A percentile compares a stretch with the other conserved stretches of the same genome.
phyloP scores from a whole-genome alignment of 2,888 invertebrate species.

The Ditula angustiorana region DNA sequence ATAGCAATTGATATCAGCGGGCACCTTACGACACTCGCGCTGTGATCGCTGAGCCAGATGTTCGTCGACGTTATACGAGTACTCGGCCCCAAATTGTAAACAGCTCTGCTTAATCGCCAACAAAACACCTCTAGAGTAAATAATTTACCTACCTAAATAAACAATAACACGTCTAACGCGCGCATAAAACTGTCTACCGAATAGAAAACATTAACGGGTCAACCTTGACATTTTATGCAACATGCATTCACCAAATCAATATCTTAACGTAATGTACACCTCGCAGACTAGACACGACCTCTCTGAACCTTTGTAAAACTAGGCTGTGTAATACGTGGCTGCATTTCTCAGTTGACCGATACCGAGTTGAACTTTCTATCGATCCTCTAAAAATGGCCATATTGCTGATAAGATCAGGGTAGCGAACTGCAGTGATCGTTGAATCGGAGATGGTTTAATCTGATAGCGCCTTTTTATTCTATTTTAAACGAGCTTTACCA shows the following conservation, averaged over 20 bases:
- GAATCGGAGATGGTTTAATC: background rate
- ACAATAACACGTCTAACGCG: slow-evolving; percentile 10
- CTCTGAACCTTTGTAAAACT: slow-evolving; percentile 24
- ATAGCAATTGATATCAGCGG: slow-evolving; percentile 61
- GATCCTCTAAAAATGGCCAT: slow-evolving; percentile 19
- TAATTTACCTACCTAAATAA: background rate
- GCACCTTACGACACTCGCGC: slow-evolving; percentile 42
- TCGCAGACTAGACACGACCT: slow-evolving; percentile 18
- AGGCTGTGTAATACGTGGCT: slow-evolving; percentile 1
- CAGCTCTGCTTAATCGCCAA: background rate
- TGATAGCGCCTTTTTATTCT: background rate
- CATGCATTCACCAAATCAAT: slow-evolving; percentile 37
- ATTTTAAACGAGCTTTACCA: background rate
- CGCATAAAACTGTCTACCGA: background rate
- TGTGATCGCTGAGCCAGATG: slow-evolving; percentile 18
- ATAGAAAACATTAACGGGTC: slow-evolving; percentile 9
- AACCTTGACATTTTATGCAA: slow-evolving; percentile 36
- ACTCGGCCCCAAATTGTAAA: background rate
- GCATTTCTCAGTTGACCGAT: slow-evolving; percentile 4
- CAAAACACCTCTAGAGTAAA: background rate
- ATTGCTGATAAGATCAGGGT: slow-evolving; percentile 7
- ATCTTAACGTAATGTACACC: slow-evolving; percentile 16
- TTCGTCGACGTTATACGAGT: background rate
- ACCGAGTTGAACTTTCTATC: slow-evolving; percentile 22
- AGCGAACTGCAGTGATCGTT: slow-evolving; percentile 3